Conservation (phyloP, 2,888 invertebrate genomes). For the Nomada ferruginata region DNA sequence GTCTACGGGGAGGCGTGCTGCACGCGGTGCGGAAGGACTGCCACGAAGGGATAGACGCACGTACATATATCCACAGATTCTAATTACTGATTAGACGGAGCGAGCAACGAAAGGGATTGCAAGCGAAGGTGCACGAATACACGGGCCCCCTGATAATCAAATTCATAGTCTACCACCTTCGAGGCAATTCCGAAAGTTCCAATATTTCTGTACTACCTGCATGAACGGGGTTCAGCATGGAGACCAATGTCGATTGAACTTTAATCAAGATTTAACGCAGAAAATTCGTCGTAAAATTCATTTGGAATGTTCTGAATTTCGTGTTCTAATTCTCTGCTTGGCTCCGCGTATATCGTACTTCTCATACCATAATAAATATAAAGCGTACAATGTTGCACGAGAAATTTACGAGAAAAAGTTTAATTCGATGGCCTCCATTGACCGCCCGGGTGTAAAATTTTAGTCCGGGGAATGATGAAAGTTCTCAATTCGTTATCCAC, state of each 20-base stretch:
- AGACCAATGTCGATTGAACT: background rate
- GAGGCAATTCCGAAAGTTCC: conserved; percentile 35
- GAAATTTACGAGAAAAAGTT: no score
- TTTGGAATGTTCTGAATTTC: background rate
- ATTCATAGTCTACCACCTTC: conserved; percentile 27
- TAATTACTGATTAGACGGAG: conserved; percentile 78
- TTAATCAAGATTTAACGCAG: background rate
- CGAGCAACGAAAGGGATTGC: conserved; percentile 60
- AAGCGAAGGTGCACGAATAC: conserved; percentile 51
- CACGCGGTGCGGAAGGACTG: conserved; percentile 55
- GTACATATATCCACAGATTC: conserved; percentile 71
- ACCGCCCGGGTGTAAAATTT: no score
- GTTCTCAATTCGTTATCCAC: no score
- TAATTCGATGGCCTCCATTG: no score
- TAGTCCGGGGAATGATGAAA: no score
- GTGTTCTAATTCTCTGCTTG: no score
- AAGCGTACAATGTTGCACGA: no score
- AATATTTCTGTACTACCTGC: conserved; percentile 12
- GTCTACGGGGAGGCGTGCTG: conserved; percentile 55
- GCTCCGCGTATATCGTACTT: background rate
- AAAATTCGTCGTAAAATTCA: background rate
- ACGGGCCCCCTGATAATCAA: conserved; percentile 43
- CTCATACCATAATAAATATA: no score
- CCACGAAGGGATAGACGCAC: conserved; percentile 60
- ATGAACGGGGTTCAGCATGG: background rate